Evolutionary conservation across 2,113 vertebrate species (phyloP), one percentile per base, ranked within the genome.

Genomic region (Bagarius yarrelli): DNA sequence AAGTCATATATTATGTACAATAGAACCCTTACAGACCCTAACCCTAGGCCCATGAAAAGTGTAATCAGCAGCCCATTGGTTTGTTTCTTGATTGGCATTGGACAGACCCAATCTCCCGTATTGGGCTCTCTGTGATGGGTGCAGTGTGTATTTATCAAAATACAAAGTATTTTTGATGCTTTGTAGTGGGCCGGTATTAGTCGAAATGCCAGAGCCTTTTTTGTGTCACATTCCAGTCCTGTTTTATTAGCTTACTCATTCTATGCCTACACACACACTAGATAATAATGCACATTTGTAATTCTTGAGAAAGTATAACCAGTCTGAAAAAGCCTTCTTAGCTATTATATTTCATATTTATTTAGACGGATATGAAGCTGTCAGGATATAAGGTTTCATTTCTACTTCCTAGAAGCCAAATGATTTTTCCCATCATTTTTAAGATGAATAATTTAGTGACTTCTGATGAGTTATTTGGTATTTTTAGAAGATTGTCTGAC

Each of bases 361-460:
- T 72, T 53, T 72, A 21, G 70, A 25, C 70, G 52, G 50, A 55
- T 53, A 16, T 53, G 30, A 53, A 30, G 8, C 50, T 72, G 50
- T 18, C 25, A 53, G 70, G 25, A 72, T 72, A 53, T 53, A 32
- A 30, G 21, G 27, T 72, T 72, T 55, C 70, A 3, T 21, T 72
- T 55, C 4, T 73, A 30, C 50, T 55, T 55, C 50, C 53, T 52
- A 55, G 50, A 32, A 55, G 50, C 25, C 50, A 73, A 73, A 55
- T 55, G 50, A 53, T 73, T 73, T 73, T 73, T 73, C 50, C 70
- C 55, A 50, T 23, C 44, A 55, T 73, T 73, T 73, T 27, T 72
- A 32, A 72, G 50, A 16, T 32, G 50, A 32, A 72, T 21, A 53
- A 55, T 72, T 72, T 55, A 32, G 50, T 55, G 70, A 32, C 50